Evolutionary conservation across 2,113 vertebrate genomes (phyloP).

Genomic region (Paradisaea rubra): DNA sequence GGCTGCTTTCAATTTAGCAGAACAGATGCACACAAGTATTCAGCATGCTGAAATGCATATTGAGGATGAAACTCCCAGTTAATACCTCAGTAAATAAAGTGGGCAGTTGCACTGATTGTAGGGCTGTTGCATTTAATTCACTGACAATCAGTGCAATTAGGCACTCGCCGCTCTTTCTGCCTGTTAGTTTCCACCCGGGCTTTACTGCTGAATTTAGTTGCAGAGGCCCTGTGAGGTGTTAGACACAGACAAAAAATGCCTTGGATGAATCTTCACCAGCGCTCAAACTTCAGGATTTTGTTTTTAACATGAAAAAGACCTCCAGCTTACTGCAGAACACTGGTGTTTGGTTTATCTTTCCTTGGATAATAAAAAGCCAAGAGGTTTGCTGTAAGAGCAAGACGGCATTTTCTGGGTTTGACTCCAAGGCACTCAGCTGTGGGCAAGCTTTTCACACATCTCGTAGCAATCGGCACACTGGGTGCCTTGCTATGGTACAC

Average conservation of each 20-base stretch:
- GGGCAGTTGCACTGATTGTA: background rate
- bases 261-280: background rate
- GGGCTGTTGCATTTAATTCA: background rate
- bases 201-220: background rate
- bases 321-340: background rate
- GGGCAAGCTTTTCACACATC: conserved; percentile 24
- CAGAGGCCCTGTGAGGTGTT: background rate
- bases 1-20: background rate
- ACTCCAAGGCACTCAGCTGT: background rate
- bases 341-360: background rate
- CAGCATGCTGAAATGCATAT: background rate
- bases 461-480: background rate
- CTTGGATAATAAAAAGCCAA: background rate
- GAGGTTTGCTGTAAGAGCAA: background rate
- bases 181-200: background rate
- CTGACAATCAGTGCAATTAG: background rate
- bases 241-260: background rate
- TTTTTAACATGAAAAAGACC: background rate
- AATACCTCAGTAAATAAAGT: background rate
- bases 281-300: background rate
- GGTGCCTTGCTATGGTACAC: conserved; percentile 38
- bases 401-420: background rate
- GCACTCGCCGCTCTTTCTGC: background rate
- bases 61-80: background rate
- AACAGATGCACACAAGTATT: background rate